Evolutionary conservation across 2,888 invertebrate species (phyloP).

Genomic region (Pyrochroa serraticornis): DNA sequence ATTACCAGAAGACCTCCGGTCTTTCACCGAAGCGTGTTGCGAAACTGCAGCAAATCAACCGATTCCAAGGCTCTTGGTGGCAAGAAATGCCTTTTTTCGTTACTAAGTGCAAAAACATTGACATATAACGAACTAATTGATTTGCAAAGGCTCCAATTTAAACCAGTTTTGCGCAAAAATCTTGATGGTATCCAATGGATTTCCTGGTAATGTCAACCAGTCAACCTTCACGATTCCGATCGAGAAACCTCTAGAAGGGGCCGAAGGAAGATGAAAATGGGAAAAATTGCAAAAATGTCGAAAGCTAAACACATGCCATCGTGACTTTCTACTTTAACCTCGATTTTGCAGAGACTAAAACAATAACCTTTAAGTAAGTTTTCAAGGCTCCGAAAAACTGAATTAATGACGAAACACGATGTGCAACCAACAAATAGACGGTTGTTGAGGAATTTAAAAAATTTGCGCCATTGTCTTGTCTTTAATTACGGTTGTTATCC

Average conservation of each 20-base stretch:
- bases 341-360: slow-evolving; percentile 22
- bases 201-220: slow-evolving; percentile 17
- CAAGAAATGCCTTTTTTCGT: not conserved
- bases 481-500: too few relatives aligned
- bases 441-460: slow-evolving; percentile 2
- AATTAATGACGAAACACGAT: slow-evolving; percentile 16
- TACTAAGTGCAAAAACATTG: not conserved
- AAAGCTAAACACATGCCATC: slow-evolving; percentile 26
- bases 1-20: slow-evolving; percentile 2
- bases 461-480: not conserved
- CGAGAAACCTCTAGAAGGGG: slow-evolving; percentile 1
- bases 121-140: not conserved
- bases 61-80: not conserved
- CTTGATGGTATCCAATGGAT: not conserved
- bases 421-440: not conserved
- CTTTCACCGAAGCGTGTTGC: slow-evolving; percentile 9
- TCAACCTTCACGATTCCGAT: slow-evolving; percentile 14
- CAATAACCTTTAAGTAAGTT: slow-evolving; percentile 16
- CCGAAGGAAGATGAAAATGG: not conserved
- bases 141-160: slow-evolving; percentile 5
- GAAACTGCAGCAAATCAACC: not conserved
- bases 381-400: slow-evolving; percentile 19
- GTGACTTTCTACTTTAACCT: slow-evolving; percentile 34
- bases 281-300: slow-evolving; percentile 9
- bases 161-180: slow-evolving; percentile 1